Conservation (phyloP, 2,888 invertebrate species). For the Artemia sp. region DNA sequence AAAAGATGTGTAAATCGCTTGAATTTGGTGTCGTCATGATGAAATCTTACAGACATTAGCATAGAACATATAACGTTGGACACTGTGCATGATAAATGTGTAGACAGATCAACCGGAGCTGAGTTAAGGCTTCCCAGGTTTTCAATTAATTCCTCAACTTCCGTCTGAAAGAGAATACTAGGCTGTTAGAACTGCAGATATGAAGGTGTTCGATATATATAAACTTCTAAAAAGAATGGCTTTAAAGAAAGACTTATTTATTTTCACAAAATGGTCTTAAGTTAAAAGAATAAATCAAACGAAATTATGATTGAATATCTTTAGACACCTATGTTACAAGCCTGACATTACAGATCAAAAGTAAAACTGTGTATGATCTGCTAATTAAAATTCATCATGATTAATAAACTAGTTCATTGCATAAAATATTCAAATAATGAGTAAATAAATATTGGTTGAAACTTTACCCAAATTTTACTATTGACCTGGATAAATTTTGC, state of each 20-base stretch:
- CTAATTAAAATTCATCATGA: not conserved
- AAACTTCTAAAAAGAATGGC: not conserved
- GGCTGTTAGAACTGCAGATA: not conserved
- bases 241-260: not conserved
- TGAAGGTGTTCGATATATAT: not conserved
- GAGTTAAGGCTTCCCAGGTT: constrained; percentile 46
- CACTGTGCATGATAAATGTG: constrained; percentile 57
- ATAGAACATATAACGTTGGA: constrained; percentile 81
- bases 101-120: constrained; percentile 53
- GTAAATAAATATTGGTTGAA: too few species aligned
- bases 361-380: too few species aligned
- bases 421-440: too few species aligned
- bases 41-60: constrained; percentile 71
- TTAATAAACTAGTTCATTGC: not conserved
- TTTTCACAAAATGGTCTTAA: not conserved
- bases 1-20: constrained; percentile 63
- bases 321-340: too few species aligned
- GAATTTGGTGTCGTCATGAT: constrained; percentile 56
- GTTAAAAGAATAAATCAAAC: too few species aligned
- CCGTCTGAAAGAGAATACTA: constrained; percentile 39
- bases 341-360: too few species aligned
- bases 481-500: too few species aligned
- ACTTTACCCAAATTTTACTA: too few species aligned
- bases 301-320: too few species aligned
- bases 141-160: constrained; percentile 54